Evolutionary conservation across 2,888 invertebrate species (phyloP), one percentile per base, ranked within the genome.

Genomic region (Clivina fossor): DNA sequence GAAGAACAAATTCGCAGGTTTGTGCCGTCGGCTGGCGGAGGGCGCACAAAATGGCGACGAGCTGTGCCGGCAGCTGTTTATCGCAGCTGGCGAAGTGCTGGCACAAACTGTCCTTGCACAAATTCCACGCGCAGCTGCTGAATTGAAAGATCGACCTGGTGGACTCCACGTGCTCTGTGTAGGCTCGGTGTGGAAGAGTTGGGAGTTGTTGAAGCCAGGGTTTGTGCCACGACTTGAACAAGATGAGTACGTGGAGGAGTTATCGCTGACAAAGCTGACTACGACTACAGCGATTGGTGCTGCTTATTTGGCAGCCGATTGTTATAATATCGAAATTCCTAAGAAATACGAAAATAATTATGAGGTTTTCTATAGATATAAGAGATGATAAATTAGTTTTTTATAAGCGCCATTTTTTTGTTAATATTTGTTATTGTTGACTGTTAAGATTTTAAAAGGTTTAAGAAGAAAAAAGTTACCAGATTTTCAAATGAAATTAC

Each of bases 131-230:
- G 85, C 87, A 8, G 73, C 82, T 44, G 67, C 81, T 74, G 78
- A 78, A 57, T 70, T 85, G 41, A 74, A 75, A 33, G 64, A 74
- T 15, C 70, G 69, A 40, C 64, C 71, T 2, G 82, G 81, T 15
- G 88, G 86, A 1, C 67, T 73, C 2, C 72, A 70, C 20, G 81
- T 97, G 0, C 85, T 94, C 0, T 96, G 95, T 69, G 92, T 96
- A 0, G 97, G 97, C 0, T 94, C 94, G 0, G 94, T 98, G 1
- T 98, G 93, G 91, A 82, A 89, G 60, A 95, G 95, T 68, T 98
- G 95, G 94, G 76, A 83, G 3, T 78, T 88, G 19, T 69, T 98
- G 58, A 79, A 85, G 66, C 76, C 82, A 2, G 93, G 91, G 0
- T 86, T 91, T 62, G 66, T 83, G 2, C 66, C 72, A 2, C 79